Evolutionary conservation across 1,140 invertebrate species (phyloP).

Genomic region (Euglossa dilemma): DNA sequence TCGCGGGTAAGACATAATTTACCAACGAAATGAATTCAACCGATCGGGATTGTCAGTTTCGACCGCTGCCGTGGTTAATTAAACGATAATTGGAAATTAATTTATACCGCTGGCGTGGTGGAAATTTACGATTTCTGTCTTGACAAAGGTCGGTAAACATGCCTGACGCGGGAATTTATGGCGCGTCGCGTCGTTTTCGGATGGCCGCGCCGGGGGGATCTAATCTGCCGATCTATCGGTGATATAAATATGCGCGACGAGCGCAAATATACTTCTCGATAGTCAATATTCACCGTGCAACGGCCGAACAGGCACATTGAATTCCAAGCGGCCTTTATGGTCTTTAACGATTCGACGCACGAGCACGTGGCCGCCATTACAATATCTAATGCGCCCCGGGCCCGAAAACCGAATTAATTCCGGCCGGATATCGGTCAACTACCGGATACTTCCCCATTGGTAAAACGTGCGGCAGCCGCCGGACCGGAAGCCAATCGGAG

Average conservation of each 20-base stretch:
- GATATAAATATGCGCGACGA: slow-evolving; percentile 16
- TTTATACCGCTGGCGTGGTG: background rate
- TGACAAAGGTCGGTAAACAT: background rate
- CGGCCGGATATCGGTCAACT: slow-evolving; percentile 61
- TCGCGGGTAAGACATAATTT: background rate
- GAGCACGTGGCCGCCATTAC: slow-evolving; percentile 44
- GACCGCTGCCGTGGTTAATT: background rate
- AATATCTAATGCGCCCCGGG: slow-evolving; percentile 57
- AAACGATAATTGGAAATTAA: background rate
- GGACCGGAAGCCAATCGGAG: slow-evolving; percentile 27
- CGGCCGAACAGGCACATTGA: slow-evolving; percentile 37
- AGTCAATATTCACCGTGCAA: slow-evolving; percentile 41
- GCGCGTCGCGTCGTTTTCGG: too few relatives aligned
- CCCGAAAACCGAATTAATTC: slow-evolving; percentile 63
- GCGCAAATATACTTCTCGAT: slow-evolving; percentile 26
- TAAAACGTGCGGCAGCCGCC: slow-evolving; percentile 37
- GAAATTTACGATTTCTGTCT: background rate
- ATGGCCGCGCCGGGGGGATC: background rate
- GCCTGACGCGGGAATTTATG: too few relatives aligned
- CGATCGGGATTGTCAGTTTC: too few relatives aligned
- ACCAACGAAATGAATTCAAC: background rate
- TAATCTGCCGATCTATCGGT: background rate
- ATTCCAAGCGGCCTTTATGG: slow-evolving; percentile 45
- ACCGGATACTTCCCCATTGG: slow-evolving; percentile 54
- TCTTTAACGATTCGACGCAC: slow-evolving; percentile 60